Evolutionary conservation across 2,888 invertebrate genomes (phyloP).

Genomic region (Seira sanloemensis): DNA sequence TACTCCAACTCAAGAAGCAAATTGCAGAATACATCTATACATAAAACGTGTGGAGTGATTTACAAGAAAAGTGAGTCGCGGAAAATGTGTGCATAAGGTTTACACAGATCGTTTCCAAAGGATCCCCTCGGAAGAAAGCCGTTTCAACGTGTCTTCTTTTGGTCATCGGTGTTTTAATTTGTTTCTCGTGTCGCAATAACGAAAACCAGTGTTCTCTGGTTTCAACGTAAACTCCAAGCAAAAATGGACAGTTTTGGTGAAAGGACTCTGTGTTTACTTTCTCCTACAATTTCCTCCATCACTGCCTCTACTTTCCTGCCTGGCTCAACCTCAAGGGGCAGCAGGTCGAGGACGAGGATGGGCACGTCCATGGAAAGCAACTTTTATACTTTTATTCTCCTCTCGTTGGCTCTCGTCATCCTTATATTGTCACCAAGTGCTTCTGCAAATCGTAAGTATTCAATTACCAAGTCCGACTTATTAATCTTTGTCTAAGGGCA

Average conservation of each 20-base stretch:
- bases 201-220: background rate
- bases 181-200: background rate
- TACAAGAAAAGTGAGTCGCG: no score
- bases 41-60: no score
- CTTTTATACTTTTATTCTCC: constrained; percentile 68
- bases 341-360: constrained; percentile 68
- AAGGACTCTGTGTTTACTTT: constrained; percentile 66
- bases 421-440: constrained; percentile 72
- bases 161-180: no score
- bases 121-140: no score
- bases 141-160: no score
- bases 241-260: constrained; percentile 61
- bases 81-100: no score
- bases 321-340: constrained; percentile 66
- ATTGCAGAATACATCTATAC: no score
- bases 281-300: constrained; percentile 58
- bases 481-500: background rate
- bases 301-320: constrained; percentile 67
- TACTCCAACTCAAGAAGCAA: no score
- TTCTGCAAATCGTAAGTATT: constrained; percentile 70
- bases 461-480: background rate
- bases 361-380: constrained; percentile 65
- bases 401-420: constrained; percentile 69
- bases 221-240: constrained; percentile 19
- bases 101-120: no score